Percentiles rank a stretch among this genome's conserved stretches.
Conservation (phyloP, 2,797 vertebrate species). For the Channa striata region DNA sequence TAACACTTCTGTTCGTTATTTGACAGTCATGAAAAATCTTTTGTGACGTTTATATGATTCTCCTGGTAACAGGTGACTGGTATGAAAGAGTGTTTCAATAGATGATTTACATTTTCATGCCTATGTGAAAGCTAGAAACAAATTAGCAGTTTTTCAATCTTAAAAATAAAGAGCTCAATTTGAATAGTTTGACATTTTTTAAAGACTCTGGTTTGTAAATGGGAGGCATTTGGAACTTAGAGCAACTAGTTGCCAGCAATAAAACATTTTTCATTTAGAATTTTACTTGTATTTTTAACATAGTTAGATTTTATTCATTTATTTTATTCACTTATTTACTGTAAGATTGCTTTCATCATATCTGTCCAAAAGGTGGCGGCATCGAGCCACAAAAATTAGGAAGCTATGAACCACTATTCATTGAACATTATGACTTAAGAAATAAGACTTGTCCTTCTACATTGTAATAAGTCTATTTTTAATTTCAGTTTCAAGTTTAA, state of each 20-base stretch:
- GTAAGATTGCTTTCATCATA: no score
- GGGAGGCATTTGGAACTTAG: background rate
- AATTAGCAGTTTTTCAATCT: no score
- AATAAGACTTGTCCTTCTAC: no score
- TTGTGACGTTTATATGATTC: background rate
- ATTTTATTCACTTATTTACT: background rate
- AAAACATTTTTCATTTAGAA: no score
- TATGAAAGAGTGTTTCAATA: background rate
- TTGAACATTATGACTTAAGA: background rate
- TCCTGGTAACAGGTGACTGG: background rate
- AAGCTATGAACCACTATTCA: background rate
- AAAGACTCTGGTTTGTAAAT: no score
- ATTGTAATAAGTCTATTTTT: no score
- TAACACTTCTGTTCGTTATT: slow-evolving; percentile 47
- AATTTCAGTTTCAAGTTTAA: no score
- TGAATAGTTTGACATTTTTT: no score
- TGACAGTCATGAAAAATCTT: background rate
- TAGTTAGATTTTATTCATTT: no score
- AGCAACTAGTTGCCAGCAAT: background rate
- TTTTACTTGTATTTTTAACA: no score
- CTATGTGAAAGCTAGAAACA: background rate
- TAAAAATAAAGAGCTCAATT: background rate
- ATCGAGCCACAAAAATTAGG: slow-evolving; percentile 9
- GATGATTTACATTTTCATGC: no score
- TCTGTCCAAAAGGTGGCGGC: slow-evolving; percentile 49